Percentiles rank a stretch among this genome's conserved stretches.
phyloP scores from a whole-genome alignment of 2,113 vertebrate genomes.

The Rhea pennata region DNA sequence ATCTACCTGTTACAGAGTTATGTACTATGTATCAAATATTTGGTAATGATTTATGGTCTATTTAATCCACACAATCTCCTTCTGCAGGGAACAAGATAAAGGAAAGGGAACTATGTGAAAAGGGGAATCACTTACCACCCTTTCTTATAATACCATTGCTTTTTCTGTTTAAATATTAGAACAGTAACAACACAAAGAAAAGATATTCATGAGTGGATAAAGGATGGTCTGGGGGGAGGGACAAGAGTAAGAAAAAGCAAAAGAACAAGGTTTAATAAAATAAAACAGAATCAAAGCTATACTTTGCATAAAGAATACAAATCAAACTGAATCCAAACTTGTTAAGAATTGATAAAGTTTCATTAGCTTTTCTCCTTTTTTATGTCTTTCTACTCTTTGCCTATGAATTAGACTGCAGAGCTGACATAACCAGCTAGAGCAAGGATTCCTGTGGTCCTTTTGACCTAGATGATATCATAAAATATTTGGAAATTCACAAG shows the following conservation, averaged over 20 bases:
- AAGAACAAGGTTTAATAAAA: neutral
- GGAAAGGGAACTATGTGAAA: neutral
- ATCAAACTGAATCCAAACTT: neutral
- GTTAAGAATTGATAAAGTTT: neutral
- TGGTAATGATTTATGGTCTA: neutral
- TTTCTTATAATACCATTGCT: neutral
- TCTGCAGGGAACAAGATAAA: neutral
- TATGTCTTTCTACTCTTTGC: neutral
- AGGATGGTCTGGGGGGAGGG: neutral
- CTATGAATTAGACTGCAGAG: neutral
- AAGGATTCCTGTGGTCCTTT: neutral
- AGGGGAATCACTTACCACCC: neutral
- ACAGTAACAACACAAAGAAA: neutral
- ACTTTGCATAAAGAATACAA: neutral
- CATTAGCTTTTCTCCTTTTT: neutral
- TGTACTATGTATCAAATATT: neutral
- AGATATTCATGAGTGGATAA: neutral
- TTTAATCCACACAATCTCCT: neutral
- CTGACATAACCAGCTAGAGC: neutral
- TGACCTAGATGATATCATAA: neutral
- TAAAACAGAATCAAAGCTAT: neutral
- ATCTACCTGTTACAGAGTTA: neutral
- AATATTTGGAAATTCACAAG: neutral
- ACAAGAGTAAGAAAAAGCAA: neutral
- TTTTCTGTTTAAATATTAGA: neutral